Evolutionary conservation across 2,113 vertebrate genomes (phyloP), one percentile per base, ranked within the genome.

Genomic region (Poecilia latipinna): DNA sequence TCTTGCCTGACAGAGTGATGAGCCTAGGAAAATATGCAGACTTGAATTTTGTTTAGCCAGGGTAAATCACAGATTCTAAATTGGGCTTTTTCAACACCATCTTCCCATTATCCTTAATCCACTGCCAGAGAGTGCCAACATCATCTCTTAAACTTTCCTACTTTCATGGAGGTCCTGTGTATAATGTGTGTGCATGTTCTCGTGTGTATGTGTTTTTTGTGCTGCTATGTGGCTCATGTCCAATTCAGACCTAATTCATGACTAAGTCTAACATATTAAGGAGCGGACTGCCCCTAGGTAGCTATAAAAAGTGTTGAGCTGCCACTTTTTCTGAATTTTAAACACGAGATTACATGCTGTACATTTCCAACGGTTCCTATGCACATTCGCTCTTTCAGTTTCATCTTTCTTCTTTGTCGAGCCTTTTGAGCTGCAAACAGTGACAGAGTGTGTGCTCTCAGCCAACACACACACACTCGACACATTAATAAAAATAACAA

Each of bases 401-500:
- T 75, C 31, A 48, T 37, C 72, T 83, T 75, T 77, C 78, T 89
- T 70, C 62, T 72, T 64, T 82, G 84, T 75, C 78, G 82, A 74
- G 70, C 29, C 68, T 83, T 83, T 84, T 72, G 80, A 83, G 68
- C 73, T 70, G 78, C 82, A 79, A 83, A 80, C 15, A 24, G 84
- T 68, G 68, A 80, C 28, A 70, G 3, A 33, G 19, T 70, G n/a
- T 26, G 29, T 33, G 74, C 65, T 61, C 60, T 60, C 65, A 35
- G 62, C 75, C 54, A 85, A 68, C 83, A 79, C 81, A 88, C 29
- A 29, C 65, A 87, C 65, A 87, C 67, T 83, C 80, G 87, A 83
- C 89, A 84, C 91, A 93, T 94, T 94, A 93, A 95, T 95, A 94
- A 94, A 88, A 93, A 95, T 93, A 94, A 94, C 88, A 93, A 94